These are phyloP conservation scores for Seira sanloemensis DNA, from an alignment of 2,888 invertebrate species.

Conservation along the genomic window DNA sequence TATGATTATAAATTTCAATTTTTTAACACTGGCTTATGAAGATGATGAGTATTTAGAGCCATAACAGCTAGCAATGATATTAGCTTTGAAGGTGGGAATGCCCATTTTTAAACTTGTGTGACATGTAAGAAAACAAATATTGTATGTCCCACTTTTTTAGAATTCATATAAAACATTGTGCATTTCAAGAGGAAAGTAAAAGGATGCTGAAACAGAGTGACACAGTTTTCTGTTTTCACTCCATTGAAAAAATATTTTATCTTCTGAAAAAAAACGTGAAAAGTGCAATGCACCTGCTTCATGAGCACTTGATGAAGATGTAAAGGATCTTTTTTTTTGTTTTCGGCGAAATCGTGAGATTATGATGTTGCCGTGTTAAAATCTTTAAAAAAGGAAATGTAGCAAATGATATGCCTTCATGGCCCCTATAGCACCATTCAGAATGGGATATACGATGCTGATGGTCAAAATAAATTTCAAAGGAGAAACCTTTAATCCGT, in stretches of 20 bases:
- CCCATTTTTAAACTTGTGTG: constrained; percentile 1
- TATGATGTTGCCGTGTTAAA: background rate
- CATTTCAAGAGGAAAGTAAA: background rate
- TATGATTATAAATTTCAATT: background rate
- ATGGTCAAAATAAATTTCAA: background rate
- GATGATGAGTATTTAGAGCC: too few relatives aligned
- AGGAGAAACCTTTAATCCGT: background rate
- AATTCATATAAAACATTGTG: background rate
- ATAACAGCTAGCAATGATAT: too few relatives aligned
- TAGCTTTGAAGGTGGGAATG: too few relatives aligned
- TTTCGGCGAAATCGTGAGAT: constrained; percentile 12
- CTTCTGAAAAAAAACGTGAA: background rate
- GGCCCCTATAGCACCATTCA: too few relatives aligned
- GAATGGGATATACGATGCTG: too few relatives aligned
- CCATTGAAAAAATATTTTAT: background rate
- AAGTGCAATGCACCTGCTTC: constrained; percentile 11
- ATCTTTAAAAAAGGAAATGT: constrained; percentile 4
- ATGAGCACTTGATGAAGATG: constrained; percentile 5
- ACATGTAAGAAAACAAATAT: constrained; percentile 11
- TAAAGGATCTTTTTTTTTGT: background rate
- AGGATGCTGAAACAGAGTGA: constrained; percentile 1
- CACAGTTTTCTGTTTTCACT: constrained; percentile 14
- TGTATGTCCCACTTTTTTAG: background rate
- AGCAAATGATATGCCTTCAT: background rate
- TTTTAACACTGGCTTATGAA: background rate